Evolutionary conservation across 2,113 vertebrate species (phyloP).

Genomic region (Pongo abelii): DNA sequence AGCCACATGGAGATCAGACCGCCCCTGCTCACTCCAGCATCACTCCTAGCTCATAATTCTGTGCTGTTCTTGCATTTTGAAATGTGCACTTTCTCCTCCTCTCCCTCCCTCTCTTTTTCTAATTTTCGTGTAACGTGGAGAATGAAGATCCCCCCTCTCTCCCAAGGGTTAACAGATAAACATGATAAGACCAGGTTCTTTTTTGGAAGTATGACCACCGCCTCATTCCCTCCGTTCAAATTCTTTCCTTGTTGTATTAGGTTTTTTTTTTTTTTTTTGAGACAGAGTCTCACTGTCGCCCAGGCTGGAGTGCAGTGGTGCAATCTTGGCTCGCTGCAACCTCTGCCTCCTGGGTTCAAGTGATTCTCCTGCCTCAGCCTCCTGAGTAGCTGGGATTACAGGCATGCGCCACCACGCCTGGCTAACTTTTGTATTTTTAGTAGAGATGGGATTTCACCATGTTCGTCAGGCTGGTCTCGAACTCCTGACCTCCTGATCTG

Average conservation of each 20-base stretch:
- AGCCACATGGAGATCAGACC: neutral
- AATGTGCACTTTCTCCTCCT: neutral
- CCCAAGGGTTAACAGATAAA: neutral
- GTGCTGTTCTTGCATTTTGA: fast-evolving
- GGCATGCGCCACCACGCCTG: too few species aligned
- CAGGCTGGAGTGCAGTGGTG: too few species aligned
- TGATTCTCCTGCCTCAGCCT: too few species aligned
- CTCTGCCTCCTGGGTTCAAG: too few species aligned
- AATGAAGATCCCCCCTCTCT: neutral
- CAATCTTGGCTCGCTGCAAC: too few species aligned
- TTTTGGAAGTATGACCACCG: neutral
- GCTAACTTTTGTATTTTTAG: too few species aligned
- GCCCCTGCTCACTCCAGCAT: neutral
- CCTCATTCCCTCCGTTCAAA: neutral
- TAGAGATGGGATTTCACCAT: too few species aligned
- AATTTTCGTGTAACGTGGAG: neutral
- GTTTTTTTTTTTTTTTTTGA: neutral
- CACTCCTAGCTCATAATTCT: neutral
- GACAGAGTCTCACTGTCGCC: too few species aligned
- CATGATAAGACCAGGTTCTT: neutral
- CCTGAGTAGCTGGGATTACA: too few species aligned
- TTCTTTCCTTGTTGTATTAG: neutral
- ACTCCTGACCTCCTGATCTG: neutral
- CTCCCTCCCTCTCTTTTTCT: neutral
- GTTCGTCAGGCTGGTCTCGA: neutral